Percentiles rank a stretch among this genome's conserved stretches.
Conservation (phyloP, 64 coral and sea anemone species). For the Exaiptasia diaphana region DNA sequence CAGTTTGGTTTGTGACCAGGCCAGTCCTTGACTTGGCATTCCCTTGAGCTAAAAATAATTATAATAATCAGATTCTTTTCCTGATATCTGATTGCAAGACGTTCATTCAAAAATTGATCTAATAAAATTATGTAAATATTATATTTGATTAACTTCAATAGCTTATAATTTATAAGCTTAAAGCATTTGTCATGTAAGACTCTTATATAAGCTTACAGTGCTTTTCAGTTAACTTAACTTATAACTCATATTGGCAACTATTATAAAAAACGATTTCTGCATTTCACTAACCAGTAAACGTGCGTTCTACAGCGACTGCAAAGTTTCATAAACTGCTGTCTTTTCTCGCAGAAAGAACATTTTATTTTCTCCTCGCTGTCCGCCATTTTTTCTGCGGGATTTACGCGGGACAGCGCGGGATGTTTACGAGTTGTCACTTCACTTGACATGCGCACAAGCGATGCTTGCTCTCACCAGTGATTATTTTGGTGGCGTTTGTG, state of each 20-base stretch:
- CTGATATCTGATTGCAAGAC: neutral
- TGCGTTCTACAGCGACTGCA: conserved; percentile 56
- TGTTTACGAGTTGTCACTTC: neutral
- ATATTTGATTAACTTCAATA: no score
- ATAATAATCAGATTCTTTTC: neutral
- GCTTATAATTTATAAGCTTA: no score
- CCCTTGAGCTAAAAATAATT: conserved; percentile 46
- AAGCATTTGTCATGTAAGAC: no score
- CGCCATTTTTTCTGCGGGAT: conserved; percentile 56
- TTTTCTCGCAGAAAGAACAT: conserved; percentile 56
- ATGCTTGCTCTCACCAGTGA: neutral
- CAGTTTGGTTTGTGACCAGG: conserved; percentile 57
- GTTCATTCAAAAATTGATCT: no score
- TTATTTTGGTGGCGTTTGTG: conserved; percentile 53
- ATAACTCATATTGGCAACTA: no score
- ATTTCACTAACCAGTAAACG: conserved; percentile 83
- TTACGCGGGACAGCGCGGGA: neutral
- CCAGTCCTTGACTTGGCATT: conserved; percentile 80
- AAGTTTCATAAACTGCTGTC: conserved; percentile 72
- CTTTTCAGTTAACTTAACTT: no score
- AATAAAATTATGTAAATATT: no score
- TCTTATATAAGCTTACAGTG: no score
- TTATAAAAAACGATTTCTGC: no score
- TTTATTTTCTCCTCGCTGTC: neutral
- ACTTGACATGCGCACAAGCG: conserved; percentile 25